phyloP scores from a whole-genome alignment of 2,113 vertebrate genomes.

The Argyrosomus japonicus region DNA sequence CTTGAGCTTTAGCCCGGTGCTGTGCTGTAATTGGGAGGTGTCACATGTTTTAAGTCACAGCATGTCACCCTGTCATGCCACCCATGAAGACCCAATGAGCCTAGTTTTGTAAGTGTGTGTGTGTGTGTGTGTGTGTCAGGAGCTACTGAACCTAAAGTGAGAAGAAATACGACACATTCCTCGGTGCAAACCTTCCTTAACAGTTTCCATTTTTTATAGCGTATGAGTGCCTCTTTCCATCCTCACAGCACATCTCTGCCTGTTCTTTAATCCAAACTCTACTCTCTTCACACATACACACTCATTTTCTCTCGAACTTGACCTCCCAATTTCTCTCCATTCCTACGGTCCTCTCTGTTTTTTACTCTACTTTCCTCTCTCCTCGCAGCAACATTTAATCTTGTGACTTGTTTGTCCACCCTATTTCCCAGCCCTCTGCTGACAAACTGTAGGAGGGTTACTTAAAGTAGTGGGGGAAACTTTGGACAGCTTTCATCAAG shows the following conservation, averaged over 20 bases:
- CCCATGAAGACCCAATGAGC: constrained; percentile 57
- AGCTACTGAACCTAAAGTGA: constrained; percentile 42
- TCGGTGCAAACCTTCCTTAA: constrained; percentile 48
- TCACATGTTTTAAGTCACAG: constrained; percentile 73
- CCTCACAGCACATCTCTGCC: constrained; percentile 22
- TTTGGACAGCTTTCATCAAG: constrained; percentile 84
- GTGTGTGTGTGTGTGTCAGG: constrained; percentile 45
- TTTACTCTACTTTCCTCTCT: constrained; percentile 36
- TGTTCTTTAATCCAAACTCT: constrained; percentile 34
- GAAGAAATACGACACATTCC: constrained; percentile 58
- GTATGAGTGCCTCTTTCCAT: constrained; percentile 33
- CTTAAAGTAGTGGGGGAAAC: constrained; percentile 77
- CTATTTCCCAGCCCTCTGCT: constrained; percentile 70
- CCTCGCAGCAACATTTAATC: constrained; percentile 78
- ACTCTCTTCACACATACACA: constrained; percentile 5
- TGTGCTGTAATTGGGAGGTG: constrained; percentile 55
- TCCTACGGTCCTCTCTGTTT: constrained; percentile 23
- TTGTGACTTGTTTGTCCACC: constrained; percentile 76
- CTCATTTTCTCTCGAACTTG: constrained; percentile 33
- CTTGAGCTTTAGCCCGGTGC: constrained; percentile 22
- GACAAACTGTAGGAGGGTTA: constrained; percentile 82
- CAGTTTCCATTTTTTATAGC: constrained; percentile 24
- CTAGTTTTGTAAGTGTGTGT: neutral
- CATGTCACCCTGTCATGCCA: constrained; percentile 56
- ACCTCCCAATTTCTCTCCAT: constrained; percentile 40